A percentile compares a stretch with the other conserved stretches of the same genome.
Conservation (phyloP, 2,113 vertebrate species). For the Nymphicus hollandicus region DNA sequence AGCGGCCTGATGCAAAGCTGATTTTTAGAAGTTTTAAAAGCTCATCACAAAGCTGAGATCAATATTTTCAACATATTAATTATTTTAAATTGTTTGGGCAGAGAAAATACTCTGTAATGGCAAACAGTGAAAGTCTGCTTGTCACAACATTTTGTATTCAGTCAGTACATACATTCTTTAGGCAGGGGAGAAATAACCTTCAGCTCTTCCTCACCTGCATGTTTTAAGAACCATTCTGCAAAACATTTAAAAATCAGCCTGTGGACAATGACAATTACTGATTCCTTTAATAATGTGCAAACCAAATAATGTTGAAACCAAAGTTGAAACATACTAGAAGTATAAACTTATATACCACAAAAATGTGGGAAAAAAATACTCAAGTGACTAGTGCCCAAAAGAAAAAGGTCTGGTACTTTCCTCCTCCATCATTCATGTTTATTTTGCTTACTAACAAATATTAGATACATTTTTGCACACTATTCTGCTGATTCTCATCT, state of each 20-base stretch:
- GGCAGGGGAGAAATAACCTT: not conserved
- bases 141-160: not conserved
- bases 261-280: not conserved
- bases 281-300: not conserved
- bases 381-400: not conserved
- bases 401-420: not conserved
- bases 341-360: not conserved
- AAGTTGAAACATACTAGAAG: not conserved
- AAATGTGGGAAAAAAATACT: fast-evolving
- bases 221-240: not conserved
- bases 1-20: not conserved
- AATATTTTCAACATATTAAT: not conserved
- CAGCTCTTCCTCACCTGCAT: not conserved
- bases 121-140: not conserved
- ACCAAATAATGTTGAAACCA: no score
- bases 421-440: not conserved
- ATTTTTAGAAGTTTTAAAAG: not conserved
- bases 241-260: not conserved
- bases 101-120: not conserved
- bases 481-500: not conserved
- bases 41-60: not conserved
- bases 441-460: not conserved
- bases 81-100: not conserved
- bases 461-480: not conserved
- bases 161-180: not conserved